Percentiles rank a stretch among this genome's conserved stretches.
These are phyloP conservation scores for Anticlea derivata DNA, from an alignment of 2,888 invertebrate genomes.

Conservation along the genomic window DNA sequence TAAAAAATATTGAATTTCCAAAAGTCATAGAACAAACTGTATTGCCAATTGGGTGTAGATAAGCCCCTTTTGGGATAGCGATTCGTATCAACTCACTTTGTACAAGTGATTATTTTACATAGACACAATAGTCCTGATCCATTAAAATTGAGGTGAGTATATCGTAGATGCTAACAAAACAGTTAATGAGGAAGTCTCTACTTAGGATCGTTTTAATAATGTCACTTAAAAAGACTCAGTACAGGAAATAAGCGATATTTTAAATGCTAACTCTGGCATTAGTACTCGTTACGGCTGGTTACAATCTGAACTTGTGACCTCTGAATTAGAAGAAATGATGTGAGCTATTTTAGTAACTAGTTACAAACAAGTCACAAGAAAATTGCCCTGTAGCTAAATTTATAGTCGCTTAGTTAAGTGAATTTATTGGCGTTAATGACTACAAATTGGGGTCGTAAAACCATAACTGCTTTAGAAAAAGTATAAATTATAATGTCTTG, in stretches of 20 bases:
- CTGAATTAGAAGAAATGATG: constrained; percentile 34
- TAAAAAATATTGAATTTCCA: too few relatives aligned
- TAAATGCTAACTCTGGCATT: constrained; percentile 76
- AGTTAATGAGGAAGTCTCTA: constrained; percentile 80
- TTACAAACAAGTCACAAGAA: constrained; percentile 10
- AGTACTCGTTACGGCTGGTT: constrained; percentile 62
- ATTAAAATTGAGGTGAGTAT: constrained; percentile 67
- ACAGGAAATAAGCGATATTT: constrained; percentile 74
- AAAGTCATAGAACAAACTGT: too few relatives aligned
- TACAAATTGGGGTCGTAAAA: constrained; percentile 35
- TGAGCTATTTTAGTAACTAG: constrained; percentile 29
- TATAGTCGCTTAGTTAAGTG: constrained; percentile 27
- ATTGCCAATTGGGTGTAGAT: too few relatives aligned
- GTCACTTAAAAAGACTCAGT: constrained; percentile 72
- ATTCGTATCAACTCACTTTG: background rate
- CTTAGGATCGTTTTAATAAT: constrained; percentile 75
- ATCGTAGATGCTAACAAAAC: constrained; percentile 72
- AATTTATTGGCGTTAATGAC: constrained; percentile 34
- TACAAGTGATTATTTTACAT: too few relatives aligned
- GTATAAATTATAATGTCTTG: constrained; percentile 20
- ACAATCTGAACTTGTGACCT: constrained; percentile 43
- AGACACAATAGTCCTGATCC: constrained; percentile 60
- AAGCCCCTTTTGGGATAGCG: too few relatives aligned
- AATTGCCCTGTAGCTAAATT: constrained; percentile 22
- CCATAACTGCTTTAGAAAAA: constrained; percentile 25